Base-by-base conservation (phyloP, 2,888 invertebrate species). In the Nymphalis c-album region DNA sequence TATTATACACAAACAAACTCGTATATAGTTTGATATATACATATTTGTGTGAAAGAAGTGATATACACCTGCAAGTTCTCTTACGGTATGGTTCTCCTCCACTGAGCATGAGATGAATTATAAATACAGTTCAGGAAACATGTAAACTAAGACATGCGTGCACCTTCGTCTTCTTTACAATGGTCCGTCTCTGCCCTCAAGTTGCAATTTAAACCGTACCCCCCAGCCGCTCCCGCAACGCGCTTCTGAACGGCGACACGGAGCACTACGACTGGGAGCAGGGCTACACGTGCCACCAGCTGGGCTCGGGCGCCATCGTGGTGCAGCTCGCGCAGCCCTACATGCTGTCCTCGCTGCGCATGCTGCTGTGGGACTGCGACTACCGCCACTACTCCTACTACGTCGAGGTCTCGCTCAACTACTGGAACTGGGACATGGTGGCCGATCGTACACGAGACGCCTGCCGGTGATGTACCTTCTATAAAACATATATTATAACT, bases 231-330 rank as follows among this genome's bases (percentile, higher is more conserved):
- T 96, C 96, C 59, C 94, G 99, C 74, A 98, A 99, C 93, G 97
- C 98, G 0, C 93, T 99, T 16, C 94, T 99, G 69, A 99, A 99
- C 93, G 99, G 99, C 17, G 98, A 99, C 86, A 97, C 95, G 64
- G 94, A 95, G 79, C 96, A 97, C 90, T 99, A 99, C 88, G 98
- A 99, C 93, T 99, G 99, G 99, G 99, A 99, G 90, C 97, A 97
- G 64, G 99, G 99, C 72, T 99, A 99, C 89, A 99, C 98, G 6
- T 99, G 98, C 87, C 98, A 99, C 93, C 98, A 98, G 90, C 93
- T 98, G 71, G 98, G 98, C 76, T 96, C 97, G 75, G 99, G 99
- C 68, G 96, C 97, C 76, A 98, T 99, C 82, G 94, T 98, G 77
- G 96, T 99, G 71, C 98, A 99, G 90, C 94, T 99, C 74, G 97